Percentiles rank a stretch among this genome's conserved stretches.
Evolutionary conservation across 2,113 vertebrate genomes (phyloP).

Genomic region (Alaudala cheleensis): DNA sequence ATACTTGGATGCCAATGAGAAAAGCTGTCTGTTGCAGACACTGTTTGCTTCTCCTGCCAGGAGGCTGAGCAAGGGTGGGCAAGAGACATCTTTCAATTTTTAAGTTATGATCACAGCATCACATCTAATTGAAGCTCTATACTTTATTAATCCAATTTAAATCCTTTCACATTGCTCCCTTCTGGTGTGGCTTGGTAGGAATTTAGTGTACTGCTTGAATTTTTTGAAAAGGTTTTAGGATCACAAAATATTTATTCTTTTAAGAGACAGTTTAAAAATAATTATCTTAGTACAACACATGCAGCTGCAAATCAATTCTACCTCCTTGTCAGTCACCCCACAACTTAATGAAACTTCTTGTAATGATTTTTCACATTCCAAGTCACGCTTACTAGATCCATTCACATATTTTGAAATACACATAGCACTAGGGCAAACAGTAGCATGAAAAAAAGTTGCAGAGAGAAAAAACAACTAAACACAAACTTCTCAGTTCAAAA

Average conservation of each 20-base stretch:
- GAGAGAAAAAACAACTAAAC: background rate
- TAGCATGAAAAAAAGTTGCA: background rate
- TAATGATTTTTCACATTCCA: background rate
- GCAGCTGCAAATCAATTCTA: conserved; percentile 67
- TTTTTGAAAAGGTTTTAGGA: background rate
- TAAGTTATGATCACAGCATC: conserved; percentile 1
- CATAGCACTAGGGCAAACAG: background rate
- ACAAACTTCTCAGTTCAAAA: background rate
- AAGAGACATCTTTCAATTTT: conserved; percentile 55
- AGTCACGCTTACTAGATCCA: background rate
- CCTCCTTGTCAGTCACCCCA: background rate
- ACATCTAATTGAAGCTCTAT: conserved; percentile 12
- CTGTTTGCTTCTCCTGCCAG: conserved; percentile 31
- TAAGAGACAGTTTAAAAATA: background rate
- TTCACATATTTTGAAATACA: background rate
- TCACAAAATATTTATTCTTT: background rate
- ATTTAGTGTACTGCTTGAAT: background rate
- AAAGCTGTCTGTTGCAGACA: background rate
- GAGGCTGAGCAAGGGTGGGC: background rate
- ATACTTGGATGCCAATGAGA: background rate
- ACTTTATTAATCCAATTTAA: conserved; percentile 11
- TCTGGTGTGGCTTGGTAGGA: background rate
- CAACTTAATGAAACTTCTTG: background rate
- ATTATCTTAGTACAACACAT: background rate
- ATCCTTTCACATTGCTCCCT: background rate